Base-by-base conservation (phyloP, 2,797 vertebrate genomes). In the Siniperca undulata region DNA sequence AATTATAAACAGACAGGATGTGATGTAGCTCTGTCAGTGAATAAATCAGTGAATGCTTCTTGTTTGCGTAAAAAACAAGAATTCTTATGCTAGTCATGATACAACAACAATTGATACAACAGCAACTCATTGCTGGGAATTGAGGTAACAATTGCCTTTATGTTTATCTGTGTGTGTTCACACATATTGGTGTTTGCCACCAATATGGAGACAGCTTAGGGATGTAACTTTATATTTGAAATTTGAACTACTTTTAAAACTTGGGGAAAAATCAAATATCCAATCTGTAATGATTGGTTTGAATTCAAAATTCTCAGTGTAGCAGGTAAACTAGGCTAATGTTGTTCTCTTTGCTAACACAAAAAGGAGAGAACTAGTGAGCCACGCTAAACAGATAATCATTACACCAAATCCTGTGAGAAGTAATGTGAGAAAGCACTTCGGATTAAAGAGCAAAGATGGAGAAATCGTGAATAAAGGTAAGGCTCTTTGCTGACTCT, bases 1-100 rank as follows among this genome's bases (percentile, higher is more conserved):
- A 64, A 50, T 72, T 74, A 72, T 12, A 53, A 42, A 74, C 19
- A 67, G n/a, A 7, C 5, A 58, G 50, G 50, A 59, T 64, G 68
- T 27, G 19, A 36, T 55, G 55, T 2, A 46, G 46, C 42, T 53
- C 30, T 30, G 12, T 46, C 22, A 66, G 46, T 70, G 3, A 70
- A 19, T 14, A 30, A 36, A 38, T 24, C 5, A 38, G 11, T 19
- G 40, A 71, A 55, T 40, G 20, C 20, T 60, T 11, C 9, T 58
- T 53, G 60, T 70, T 56, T 52, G 20, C 9, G 0, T 9, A 44
- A 46, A 78, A 40, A 46, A 7, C 7, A 58, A 12, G 0, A 36
- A 61, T 22, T 70, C 3, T 55, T 34, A 8, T 16, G 0, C 20
- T 70, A 3, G 0, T 42, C 2, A 38, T 17, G 19, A 42, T 8